A percentile compares a stretch with the other conserved stretches of the same genome.
Evolutionary conservation across 2,888 invertebrate genomes (phyloP).

Genomic region (Drosophila neutralis): DNA sequence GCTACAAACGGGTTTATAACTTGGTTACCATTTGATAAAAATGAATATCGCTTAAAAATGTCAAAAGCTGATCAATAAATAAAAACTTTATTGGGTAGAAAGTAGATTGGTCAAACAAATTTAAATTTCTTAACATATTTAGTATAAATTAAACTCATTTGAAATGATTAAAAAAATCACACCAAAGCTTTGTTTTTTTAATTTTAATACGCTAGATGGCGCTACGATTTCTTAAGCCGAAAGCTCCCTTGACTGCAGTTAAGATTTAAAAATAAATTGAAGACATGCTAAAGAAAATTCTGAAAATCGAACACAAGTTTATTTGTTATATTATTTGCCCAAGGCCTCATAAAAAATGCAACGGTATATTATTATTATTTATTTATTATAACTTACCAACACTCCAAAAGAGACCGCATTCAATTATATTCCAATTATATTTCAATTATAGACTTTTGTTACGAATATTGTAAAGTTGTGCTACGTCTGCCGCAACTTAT

Average conservation of each 20-base stretch:
- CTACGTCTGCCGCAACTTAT: conserved; percentile 24
- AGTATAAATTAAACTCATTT: neutral
- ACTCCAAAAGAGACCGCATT: conserved; percentile 35
- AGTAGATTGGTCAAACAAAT: neutral
- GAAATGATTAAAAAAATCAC: neutral
- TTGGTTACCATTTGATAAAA: neutral
- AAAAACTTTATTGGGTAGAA: neutral
- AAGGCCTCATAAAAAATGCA: neutral
- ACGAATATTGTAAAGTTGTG: conserved; percentile 36
- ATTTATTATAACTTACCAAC: conserved; percentile 10
- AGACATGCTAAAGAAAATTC: neutral
- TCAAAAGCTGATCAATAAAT: neutral
- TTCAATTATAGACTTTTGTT: conserved; percentile 64
- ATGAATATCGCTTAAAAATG: neutral
- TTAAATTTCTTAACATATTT: neutral
- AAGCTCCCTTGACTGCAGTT: conserved; percentile 32
- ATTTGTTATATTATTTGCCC: neutral
- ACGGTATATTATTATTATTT: neutral
- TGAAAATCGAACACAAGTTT: neutral
- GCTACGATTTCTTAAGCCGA: neutral
- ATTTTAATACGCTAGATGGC: conserved; percentile 33
- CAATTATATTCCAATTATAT: conserved; percentile 69
- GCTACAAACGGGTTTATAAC: neutral
- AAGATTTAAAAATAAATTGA: conserved; percentile 12
- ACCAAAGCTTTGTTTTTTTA: conserved; percentile 13